These are phyloP conservation scores for Taenioides sp. DNA, from an alignment of 2,797 vertebrate genomes.

Conservation along the genomic window DNA sequence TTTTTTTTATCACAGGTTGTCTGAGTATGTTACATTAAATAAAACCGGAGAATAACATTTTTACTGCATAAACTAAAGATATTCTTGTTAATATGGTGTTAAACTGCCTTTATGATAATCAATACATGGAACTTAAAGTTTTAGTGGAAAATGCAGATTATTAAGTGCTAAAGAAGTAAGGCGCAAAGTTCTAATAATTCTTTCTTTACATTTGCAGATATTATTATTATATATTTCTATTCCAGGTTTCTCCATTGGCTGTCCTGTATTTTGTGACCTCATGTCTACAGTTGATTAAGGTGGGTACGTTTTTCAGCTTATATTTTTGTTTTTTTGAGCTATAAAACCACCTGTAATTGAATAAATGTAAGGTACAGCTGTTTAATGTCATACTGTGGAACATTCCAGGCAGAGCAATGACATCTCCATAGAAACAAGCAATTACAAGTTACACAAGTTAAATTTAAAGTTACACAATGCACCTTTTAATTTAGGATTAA, in stretches of 20 bases:
- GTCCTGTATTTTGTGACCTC: not conserved
- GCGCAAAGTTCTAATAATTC: not conserved
- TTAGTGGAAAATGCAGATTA: not conserved
- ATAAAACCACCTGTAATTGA: no score
- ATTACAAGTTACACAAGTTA: no score
- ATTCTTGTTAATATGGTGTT: not conserved
- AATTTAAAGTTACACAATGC: no score
- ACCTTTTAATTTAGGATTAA: no score
- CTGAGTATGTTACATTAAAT: not conserved
- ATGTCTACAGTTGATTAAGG: not conserved
- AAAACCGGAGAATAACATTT: not conserved
- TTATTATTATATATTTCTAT: not conserved
- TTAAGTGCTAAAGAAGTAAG: not conserved
- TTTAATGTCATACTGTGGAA: no score
- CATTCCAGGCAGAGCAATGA: no score
- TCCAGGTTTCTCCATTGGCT: not conserved
- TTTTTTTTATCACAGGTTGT: conserved; percentile 3
- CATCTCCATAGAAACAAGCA: no score
- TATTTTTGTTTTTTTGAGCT: not conserved
- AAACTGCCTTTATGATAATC: conserved; percentile 6
- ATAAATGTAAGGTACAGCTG: no score
- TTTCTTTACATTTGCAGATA: not conserved
- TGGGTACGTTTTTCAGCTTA: not conserved
- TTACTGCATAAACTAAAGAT: not conserved
- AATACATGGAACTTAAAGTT: not conserved